Evolutionary conservation across 2,797 vertebrate genomes (phyloP), one percentile per base, ranked within the genome.

Genomic region (Karalla daura): DNA sequence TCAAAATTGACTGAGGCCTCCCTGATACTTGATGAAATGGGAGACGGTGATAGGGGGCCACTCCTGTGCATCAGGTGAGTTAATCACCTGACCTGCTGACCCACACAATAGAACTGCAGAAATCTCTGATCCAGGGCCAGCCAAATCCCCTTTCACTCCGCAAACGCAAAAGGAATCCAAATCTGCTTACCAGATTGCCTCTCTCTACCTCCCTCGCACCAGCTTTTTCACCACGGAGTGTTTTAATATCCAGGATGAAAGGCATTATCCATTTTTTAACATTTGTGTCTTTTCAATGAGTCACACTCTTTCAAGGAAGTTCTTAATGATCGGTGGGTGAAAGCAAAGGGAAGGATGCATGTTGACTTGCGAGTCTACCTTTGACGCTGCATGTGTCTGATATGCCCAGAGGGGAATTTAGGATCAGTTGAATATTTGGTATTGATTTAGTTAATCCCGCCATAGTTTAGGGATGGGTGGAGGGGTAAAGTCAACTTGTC

Each of bases 181-280:
- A 92, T 90, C 81, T 88, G 76, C 76, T 88, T 83, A 86, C 81
- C 83, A 89, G 80, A 89, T 86, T 83, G 74, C 56, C 77, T 87
- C 75, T 70, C 65, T 88, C 85, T 77, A 59, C 66, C 61, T 63
- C 70, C 58, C 61, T 70, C 49, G 7, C 23, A 17, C 54, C 67
- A 80, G 79, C 70, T 89, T 82, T 87, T 83, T n/a, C n/a, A 84
- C 43, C 52, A 47, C 51, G 30, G 77, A 39, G 73, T 79, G 77
- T 86, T 88, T 88, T 88, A 81, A 88, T 87, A 84, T 88, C 69
- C 73, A 74, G 70, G 72, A 87, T 89, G 64, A 83, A 86, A 83
- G 62, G 63, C 44, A 3, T 87, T 84, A 87, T 90, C 84, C 74
- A 69, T 85, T 84, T 86, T n/a, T 80, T 85, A 87, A 88, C 76